These are phyloP conservation scores for Hippocampus comes DNA, from an alignment of 2,113 vertebrate genomes.

Conservation along the genomic window DNA sequence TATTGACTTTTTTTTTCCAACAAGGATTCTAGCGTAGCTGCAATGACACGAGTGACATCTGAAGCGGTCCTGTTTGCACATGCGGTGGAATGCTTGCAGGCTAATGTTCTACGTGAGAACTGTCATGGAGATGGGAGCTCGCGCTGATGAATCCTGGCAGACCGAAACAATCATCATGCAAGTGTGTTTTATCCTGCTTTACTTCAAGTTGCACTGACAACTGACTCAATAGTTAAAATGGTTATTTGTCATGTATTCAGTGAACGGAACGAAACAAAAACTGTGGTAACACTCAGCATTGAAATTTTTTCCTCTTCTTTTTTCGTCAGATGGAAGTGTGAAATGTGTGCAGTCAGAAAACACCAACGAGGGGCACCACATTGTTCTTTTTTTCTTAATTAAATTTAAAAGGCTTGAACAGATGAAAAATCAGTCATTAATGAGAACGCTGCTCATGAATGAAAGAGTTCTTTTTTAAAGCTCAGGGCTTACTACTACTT, in stretches of 20 bases:
- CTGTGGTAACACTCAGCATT: too few relatives aligned
- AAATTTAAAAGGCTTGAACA: too few relatives aligned
- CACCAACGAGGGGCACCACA: too few relatives aligned
- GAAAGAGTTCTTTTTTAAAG: too few relatives aligned
- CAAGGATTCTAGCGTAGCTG: background rate
- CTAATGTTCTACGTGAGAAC: background rate
- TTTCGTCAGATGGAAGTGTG: too few relatives aligned
- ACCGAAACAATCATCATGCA: background rate
- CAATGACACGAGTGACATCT: background rate
- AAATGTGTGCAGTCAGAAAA: too few relatives aligned
- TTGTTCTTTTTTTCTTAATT: too few relatives aligned
- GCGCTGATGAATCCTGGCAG: background rate
- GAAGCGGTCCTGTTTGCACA: constrained; percentile 2
- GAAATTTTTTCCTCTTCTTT: too few relatives aligned
- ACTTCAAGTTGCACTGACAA: background rate
- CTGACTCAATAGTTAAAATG: background rate
- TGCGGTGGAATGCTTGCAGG: background rate
- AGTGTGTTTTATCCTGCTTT: background rate
- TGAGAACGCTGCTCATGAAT: too few relatives aligned
- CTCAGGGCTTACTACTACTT: too few relatives aligned
- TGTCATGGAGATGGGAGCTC: background rate
- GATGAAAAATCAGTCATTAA: too few relatives aligned
- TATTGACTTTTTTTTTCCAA: background rate
- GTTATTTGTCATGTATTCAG: background rate
- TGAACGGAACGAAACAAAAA: too few relatives aligned